Conservation (phyloP, 2,888 invertebrate genomes). For the Mesorhabditis spiculigera region DNA sequence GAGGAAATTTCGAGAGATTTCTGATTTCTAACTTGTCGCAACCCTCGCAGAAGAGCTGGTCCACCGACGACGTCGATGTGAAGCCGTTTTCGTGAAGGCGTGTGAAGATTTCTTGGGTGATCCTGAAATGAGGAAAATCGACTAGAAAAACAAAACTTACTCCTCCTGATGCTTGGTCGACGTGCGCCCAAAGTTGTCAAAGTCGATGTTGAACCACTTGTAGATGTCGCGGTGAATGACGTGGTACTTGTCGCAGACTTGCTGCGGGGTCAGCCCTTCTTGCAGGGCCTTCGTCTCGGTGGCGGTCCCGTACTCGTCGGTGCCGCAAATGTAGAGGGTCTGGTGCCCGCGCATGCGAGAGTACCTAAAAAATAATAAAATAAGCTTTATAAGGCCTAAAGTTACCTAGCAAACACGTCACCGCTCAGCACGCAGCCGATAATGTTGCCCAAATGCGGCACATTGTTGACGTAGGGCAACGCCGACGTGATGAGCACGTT, state of each 20-base stretch:
- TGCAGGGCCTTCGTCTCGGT: slow-evolving; percentile 81
- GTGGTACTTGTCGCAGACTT: slow-evolving; percentile 74
- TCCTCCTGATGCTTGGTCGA: slow-evolving; percentile 85
- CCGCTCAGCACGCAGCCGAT: slow-evolving; percentile 93
- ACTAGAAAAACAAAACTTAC: slow-evolving; percentile 63
- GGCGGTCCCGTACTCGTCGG: slow-evolving; percentile 98
- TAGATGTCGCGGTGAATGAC: slow-evolving; percentile 86
- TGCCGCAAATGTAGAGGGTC: slow-evolving; percentile 84
- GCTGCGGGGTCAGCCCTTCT: slow-evolving; percentile 30
- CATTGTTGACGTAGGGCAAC: slow-evolving; percentile 96
- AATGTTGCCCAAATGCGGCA: slow-evolving; percentile 96
- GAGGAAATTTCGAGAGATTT: not conserved
- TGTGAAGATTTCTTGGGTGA: slow-evolving; percentile 84
- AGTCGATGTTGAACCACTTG: slow-evolving; percentile 94
- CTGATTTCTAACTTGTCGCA: slow-evolving; percentile 71
- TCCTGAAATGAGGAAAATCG: slow-evolving; percentile 65
- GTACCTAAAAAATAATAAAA: slow-evolving; percentile 65
- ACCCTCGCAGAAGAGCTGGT: slow-evolving; percentile 83
- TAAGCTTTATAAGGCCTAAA: not conserved
- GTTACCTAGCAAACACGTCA: slow-evolving; percentile 66
- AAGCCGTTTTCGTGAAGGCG: slow-evolving; percentile 79
- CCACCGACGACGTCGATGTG: slow-evolving; percentile 77
- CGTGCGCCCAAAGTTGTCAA: slow-evolving; percentile 95
- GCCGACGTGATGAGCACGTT: slow-evolving; percentile 92
- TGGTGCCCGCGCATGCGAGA: slow-evolving; percentile 85